Evolutionary conservation across 2,888 invertebrate species (phyloP).

Genomic region (Cartodere bifasciata): DNA sequence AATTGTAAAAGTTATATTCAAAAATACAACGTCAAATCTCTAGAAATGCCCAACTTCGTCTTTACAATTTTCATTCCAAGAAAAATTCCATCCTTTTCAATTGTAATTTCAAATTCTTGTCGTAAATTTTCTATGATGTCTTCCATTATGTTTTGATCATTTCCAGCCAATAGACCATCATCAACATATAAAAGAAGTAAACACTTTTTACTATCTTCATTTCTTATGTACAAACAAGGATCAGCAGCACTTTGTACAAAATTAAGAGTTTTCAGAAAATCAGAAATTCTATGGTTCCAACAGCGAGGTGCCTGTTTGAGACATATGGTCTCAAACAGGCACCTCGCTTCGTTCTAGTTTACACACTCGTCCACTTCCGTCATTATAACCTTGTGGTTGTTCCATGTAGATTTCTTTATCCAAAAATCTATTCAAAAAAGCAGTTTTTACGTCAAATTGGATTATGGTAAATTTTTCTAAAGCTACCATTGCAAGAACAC

Average conservation of each 20-base stretch:
- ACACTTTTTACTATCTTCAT: slow-evolving; percentile 14
- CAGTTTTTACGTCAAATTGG: slow-evolving; percentile 14
- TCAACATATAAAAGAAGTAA: slow-evolving; percentile 19
- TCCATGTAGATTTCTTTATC: slow-evolving; percentile 5
- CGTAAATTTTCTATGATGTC: slow-evolving; percentile 10
- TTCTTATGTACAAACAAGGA: slow-evolving; percentile 18
- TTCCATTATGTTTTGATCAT: slow-evolving; percentile 11
- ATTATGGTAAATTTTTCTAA: slow-evolving; percentile 7
- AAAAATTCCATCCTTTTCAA: no score
- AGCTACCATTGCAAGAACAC: slow-evolving; percentile 12
- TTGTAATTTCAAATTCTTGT: slow-evolving; percentile 9
- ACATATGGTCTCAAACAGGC: no score
- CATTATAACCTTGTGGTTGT: slow-evolving; percentile 7
- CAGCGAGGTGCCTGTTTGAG: slow-evolving; percentile 22
- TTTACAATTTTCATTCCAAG: no score
- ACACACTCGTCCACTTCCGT: slow-evolving; percentile 7
- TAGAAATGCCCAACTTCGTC: no score
- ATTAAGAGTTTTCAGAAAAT: slow-evolving; percentile 14
- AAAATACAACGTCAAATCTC: no score
- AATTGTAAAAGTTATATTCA: no score
- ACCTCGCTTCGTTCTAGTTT: slow-evolving; percentile 18
- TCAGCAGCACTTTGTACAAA: slow-evolving; percentile 19
- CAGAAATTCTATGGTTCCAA: slow-evolving; percentile 20
- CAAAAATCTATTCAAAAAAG: slow-evolving; percentile 10
- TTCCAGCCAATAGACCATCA: slow-evolving; percentile 18